Base-by-base conservation (phyloP, 1,140 invertebrate genomes). In the Pseudomyrmex concolor region DNA sequence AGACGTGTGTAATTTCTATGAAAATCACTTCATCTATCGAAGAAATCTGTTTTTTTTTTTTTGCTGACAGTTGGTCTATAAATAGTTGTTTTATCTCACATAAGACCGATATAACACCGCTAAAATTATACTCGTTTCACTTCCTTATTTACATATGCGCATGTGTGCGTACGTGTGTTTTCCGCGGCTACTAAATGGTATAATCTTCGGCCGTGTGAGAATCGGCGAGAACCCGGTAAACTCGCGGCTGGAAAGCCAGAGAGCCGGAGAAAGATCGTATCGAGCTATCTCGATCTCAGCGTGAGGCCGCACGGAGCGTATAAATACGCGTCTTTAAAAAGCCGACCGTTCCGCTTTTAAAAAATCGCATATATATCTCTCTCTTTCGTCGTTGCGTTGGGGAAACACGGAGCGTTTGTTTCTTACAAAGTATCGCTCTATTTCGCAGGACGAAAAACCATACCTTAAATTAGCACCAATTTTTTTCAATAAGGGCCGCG, bases 291-390 rank as follows among this genome's bases (percentile, higher is more conserved):
- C 72, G 45, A 67, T 70, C 83, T 86, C 83, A 72, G 83, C 85
- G 51, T 86, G 83, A 86, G 83, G 76, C 70, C 83, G 83, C 72
- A 43, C 25, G 19, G 19, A 25, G 63, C 43, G 54, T 84, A 84
- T 78, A 76, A 76, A 85, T 76, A 85, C 57, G 63, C 57, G 68
- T 73, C 63, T 73, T 83, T 63, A 84, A 71, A 73, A 84, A 81
- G 62, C 68, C 25, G 59, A 78, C 67, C 22, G 45, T 83, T 84
- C 60, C 34, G 57, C 25, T 67, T 78, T 72, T 81, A 71, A 43
- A 59, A 86, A 84, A 84, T 13, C 76, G 59, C 48, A 70, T 22
- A 34, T 34, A 34, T 34, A 0, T 34, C 0, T 34, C 34, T 34
- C 19, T 82, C 25, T 25, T 60, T 57, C 13, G 51, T 55, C 9